Evolutionary conservation across 37 sponge, comb jelly and placozoan genomes (phyloP).

Genomic region (Corticium candelabrum): DNA sequence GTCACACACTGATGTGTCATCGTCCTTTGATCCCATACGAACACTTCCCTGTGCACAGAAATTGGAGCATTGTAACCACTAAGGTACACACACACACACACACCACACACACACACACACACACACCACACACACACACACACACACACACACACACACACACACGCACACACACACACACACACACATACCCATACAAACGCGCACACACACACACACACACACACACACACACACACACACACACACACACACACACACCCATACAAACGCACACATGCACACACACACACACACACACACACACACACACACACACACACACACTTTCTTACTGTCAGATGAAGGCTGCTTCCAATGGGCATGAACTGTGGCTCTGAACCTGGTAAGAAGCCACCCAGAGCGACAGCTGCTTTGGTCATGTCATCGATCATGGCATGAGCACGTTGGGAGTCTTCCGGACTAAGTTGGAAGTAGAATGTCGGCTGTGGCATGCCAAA

Average conservation of each 20-base stretch:
- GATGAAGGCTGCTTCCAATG: too few species aligned
- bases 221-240: conserved; percentile 13
- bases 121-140: too few species aligned
- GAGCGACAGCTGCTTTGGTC: conserved; percentile 19
- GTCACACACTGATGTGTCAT: too few species aligned
- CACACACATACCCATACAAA: too few species aligned
- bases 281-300: conserved; percentile 16
- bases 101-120: too few species aligned
- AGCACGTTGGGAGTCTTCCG: conserved; percentile 8
- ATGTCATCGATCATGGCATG: conserved; percentile 43
- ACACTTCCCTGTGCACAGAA: too few species aligned
- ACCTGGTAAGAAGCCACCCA: conserved; percentile 22
- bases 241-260: too few species aligned
- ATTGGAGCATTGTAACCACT: neutral
- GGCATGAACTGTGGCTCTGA: too few species aligned
- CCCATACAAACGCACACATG: too few species aligned
- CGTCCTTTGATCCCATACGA: too few species aligned
- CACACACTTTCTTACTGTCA: neutral
- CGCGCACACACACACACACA: too few species aligned
- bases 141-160: conserved; percentile 8
- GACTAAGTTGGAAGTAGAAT: conserved; percentile 20
- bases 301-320: neutral
- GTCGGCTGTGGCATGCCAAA: too few species aligned
- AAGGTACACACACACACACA: neutral
- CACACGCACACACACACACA: neutral